A percentile compares a stretch with the other conserved stretches of the same genome.
These are phyloP conservation scores for Nasua narica DNA, from an alignment of 2,797 vertebrate species.

Conservation along the genomic window DNA sequence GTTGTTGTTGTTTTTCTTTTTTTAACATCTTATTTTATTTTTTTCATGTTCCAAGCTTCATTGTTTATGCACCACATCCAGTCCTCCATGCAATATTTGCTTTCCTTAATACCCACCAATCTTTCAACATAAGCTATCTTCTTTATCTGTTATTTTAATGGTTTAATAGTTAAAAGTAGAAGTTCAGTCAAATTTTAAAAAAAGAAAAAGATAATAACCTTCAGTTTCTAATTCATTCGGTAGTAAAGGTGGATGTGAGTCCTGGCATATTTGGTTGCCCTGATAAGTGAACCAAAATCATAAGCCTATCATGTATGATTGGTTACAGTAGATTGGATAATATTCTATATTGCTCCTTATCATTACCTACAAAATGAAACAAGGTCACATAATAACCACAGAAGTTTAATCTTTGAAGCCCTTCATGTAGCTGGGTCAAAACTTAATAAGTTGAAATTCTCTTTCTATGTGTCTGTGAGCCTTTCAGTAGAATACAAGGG, in stretches of 20 bases:
- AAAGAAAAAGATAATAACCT: neutral
- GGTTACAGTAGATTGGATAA: neutral
- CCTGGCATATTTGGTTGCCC: neutral
- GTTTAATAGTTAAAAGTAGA: neutral
- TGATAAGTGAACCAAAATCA: neutral
- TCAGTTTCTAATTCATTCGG: neutral
- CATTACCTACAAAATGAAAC: neutral
- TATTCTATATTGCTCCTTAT: neutral
- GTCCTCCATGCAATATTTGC: too few species aligned
- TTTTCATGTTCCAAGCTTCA: too few species aligned
- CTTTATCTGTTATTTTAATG: neutral
- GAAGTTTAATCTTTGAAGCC: neutral
- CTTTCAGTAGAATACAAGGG: neutral
- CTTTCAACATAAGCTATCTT: neutral
- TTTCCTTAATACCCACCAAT: neutral
- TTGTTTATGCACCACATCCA: too few species aligned
- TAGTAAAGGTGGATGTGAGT: neutral
- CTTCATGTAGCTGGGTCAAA: neutral
- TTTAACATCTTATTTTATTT: too few species aligned
- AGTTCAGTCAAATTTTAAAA: neutral
- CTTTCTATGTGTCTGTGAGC: neutral
- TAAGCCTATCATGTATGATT: neutral
- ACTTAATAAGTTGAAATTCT: neutral
- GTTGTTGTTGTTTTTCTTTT: too few species aligned
- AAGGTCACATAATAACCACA: neutral